Percentiles rank a stretch among this genome's conserved stretches.
These are phyloP conservation scores for Epizoanthus rinbou DNA, from an alignment of 92 coral and sea anemone species.

Conservation along the genomic window DNA sequence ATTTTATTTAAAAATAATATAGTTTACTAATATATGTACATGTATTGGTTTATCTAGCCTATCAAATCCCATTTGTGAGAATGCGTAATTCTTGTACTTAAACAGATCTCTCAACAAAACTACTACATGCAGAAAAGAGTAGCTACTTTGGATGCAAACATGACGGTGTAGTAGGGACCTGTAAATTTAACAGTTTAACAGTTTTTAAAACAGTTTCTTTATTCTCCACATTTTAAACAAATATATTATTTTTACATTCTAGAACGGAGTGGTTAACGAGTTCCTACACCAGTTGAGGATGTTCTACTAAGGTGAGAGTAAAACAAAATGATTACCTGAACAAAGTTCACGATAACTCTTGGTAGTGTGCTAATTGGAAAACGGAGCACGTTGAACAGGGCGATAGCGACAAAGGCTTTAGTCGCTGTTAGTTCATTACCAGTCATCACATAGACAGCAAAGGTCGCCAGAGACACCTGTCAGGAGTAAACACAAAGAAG, in stretches of 20 bases:
- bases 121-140: too few species aligned
- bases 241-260: too few species aligned
- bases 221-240: neutral
- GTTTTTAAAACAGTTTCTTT: too few species aligned
- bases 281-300: too few species aligned
- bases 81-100: neutral
- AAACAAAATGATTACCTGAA: slow-evolving; percentile 69
- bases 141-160: neutral
- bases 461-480: slow-evolving; percentile 94
- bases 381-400: slow-evolving; percentile 89
- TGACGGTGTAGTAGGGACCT: neutral
- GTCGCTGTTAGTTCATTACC: slow-evolving; percentile 93
- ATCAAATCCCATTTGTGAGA: too few species aligned
- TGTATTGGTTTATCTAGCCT: too few species aligned
- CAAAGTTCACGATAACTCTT: slow-evolving; percentile 67
- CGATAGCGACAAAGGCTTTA: slow-evolving; percentile 95
- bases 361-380: slow-evolving; percentile 81
- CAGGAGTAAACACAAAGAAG: neutral
- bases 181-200: too few species aligned
- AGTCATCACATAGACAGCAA: slow-evolving; percentile 76
- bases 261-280: too few species aligned
- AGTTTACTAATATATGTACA: too few species aligned
- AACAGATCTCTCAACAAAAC: too few species aligned
- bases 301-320: neutral
- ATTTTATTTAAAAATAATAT: too few species aligned